Evolutionary conservation across 2,888 invertebrate genomes (phyloP).

Genomic region (Temnothorax unifasciatus): DNA sequence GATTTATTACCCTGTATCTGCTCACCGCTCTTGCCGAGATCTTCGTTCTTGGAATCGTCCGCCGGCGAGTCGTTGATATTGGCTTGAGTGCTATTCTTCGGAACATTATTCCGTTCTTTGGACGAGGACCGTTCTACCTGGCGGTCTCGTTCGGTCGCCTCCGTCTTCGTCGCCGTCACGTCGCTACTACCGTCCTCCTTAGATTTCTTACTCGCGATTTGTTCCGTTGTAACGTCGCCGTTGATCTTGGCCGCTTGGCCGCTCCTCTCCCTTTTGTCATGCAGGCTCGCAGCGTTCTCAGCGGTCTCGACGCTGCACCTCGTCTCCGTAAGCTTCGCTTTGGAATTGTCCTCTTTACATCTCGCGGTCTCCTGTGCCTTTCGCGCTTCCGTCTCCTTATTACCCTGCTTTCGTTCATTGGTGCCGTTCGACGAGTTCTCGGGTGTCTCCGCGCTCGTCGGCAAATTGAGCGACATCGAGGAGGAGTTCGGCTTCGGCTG

Average conservation of each 20-base stretch:
- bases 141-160: not conserved
- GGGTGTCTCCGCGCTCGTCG: not conserved
- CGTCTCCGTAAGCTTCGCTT: constrained; percentile 49
- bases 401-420: constrained; percentile 17
- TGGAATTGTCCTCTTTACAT: constrained; percentile 57
- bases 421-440: not conserved
- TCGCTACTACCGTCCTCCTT: constrained; percentile 40
- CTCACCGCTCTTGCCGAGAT: constrained; percentile 73
- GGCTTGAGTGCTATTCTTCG: constrained; percentile 37
- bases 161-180: not conserved
- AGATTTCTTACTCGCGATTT: constrained; percentile 31
- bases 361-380: constrained; percentile 16
- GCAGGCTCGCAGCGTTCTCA: constrained; percentile 15
- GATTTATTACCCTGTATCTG: constrained; percentile 80
- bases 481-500: constrained; percentile 39
- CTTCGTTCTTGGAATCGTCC: constrained; percentile 70
- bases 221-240: constrained; percentile 61
- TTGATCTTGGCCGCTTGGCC: constrained; percentile 63
- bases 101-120: constrained; percentile 41
- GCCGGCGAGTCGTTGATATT: constrained; percentile 40
- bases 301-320: constrained; percentile 10
- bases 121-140: constrained; percentile 33
- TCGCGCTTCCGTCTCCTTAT: constrained; percentile 23
- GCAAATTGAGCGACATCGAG: not conserved
- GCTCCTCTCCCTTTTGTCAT: constrained; percentile 63